These are phyloP conservation scores for Camponotus vicinus DNA, from an alignment of 1,140 invertebrate species.

Conservation along the genomic window DNA sequence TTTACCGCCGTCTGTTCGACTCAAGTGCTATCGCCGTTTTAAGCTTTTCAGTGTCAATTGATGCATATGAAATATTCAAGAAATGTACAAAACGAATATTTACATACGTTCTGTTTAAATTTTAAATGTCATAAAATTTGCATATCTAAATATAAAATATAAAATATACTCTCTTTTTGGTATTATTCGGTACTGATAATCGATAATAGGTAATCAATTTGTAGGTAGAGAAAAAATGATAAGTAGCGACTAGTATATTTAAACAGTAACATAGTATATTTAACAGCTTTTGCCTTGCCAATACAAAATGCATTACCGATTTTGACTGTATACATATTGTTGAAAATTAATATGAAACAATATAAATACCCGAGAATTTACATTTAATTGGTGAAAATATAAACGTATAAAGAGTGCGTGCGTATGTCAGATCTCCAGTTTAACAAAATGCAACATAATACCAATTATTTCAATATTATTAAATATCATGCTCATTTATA, in stretches of 20 bases:
- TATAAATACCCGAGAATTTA: conserved; percentile 60
- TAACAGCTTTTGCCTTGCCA: conserved; percentile 12
- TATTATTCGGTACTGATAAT: background rate
- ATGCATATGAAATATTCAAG: background rate
- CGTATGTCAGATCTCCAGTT: conserved; percentile 61
- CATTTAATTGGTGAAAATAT: conserved; percentile 63
- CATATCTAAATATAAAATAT: conserved; percentile 21
- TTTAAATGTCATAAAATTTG: background rate
- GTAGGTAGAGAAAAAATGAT: background rate
- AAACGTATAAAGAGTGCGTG: conserved; percentile 62
- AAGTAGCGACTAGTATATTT: conserved; percentile 20
- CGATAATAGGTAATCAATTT: conserved; percentile 14
- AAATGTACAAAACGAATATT: background rate
- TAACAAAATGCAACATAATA: conserved; percentile 63
- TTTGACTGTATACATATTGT: conserved; percentile 57
- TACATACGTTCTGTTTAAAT: background rate
- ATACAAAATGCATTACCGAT: conserved; percentile 51
- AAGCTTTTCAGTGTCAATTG: conserved; percentile 23
- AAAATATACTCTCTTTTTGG: background rate
- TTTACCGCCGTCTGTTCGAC: conserved; percentile 29
- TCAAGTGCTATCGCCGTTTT: conserved; percentile 31
- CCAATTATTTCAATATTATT: conserved; percentile 64
- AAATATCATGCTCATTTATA: conserved; percentile 62
- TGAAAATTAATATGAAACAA: conserved; percentile 60
- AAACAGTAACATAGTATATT: background rate